Conservation (phyloP, 2,888 invertebrate species). For the Pristionchus japonicus region DNA sequence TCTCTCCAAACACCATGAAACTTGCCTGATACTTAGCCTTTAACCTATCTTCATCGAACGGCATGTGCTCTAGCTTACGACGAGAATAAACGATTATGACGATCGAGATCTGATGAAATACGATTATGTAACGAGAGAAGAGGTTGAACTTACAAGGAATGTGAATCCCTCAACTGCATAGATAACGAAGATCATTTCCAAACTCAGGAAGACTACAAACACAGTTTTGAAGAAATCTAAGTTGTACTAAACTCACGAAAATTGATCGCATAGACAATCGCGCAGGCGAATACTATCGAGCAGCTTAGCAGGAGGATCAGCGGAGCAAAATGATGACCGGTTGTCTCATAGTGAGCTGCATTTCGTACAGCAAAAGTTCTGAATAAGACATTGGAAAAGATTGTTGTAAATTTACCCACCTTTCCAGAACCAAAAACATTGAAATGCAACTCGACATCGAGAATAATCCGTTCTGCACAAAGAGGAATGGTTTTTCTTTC, state of each 20-base stretch:
- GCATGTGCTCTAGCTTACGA: background rate
- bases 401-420: background rate
- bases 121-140: background rate
- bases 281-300: background rate
- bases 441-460: background rate
- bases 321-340: background rate
- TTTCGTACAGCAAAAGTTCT: slow-evolving; percentile 12
- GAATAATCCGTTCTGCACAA: background rate
- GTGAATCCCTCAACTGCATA: background rate
- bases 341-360: background rate
- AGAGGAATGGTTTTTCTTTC: background rate
- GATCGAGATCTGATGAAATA: background rate
- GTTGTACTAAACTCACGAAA: background rate
- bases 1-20: background rate
- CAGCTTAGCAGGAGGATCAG: background rate
- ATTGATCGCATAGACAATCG: background rate
- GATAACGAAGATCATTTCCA: background rate
- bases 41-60: background rate
- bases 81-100: background rate
- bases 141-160: background rate
- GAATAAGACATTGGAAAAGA: background rate
- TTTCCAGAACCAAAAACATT: background rate
- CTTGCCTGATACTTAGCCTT: background rate
- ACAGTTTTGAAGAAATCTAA: background rate
- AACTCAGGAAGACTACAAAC: background rate